Base-by-base conservation (phyloP, 2,888 invertebrate genomes). In the Meiosimyza platycephala region DNA sequence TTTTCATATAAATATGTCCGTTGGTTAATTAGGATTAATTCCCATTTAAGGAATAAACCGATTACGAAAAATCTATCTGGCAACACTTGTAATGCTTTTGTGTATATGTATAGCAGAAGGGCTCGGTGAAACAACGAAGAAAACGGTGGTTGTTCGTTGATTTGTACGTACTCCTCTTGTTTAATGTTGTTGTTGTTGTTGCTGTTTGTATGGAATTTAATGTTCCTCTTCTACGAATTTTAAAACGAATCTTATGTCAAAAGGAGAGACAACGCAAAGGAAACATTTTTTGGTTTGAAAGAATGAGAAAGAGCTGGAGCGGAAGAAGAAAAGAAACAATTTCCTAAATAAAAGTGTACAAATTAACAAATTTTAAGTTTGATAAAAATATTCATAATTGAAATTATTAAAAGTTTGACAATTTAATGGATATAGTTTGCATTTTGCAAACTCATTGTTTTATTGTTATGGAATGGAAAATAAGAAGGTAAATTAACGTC, bases 401-500 rank as follows among this genome's bases (percentile, higher is more conserved):
- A 51, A 64, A 48, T 51, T 22, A 51, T 50, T 59, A 40, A 54
- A 40, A 64, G 13, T 28, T 57, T 22, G 40, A 69, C 33, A n/a
- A 59, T 72, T 66, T 54, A 9, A 18, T 63, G 62, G 54, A 62
- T 22, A 68, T 72, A 69, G 72, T 77, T 74, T 76, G 77, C 72
- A 48, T 47, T 48, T 73, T 55, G 76, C 73, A 73, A 75, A 68
- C 73, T 71, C 65, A 73, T 68, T 72, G 60, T 33, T 57, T 71
- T 76, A 67, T 74, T 76, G 78, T 75, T 76, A 81, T 83, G 82
- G 82, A 83, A 82, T 82, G 82, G 83, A 82, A 83, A 82, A 78
- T 74, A 79, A 79, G 77, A 76, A 79, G 73, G 72, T 75, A 75
- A 64, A 55, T 66, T 2, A 22, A n/a, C 16, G 62, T 62, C 33